Evolutionary conservation across 2,888 invertebrate species (phyloP).

Genomic region (Ochlodes sylvanus): DNA sequence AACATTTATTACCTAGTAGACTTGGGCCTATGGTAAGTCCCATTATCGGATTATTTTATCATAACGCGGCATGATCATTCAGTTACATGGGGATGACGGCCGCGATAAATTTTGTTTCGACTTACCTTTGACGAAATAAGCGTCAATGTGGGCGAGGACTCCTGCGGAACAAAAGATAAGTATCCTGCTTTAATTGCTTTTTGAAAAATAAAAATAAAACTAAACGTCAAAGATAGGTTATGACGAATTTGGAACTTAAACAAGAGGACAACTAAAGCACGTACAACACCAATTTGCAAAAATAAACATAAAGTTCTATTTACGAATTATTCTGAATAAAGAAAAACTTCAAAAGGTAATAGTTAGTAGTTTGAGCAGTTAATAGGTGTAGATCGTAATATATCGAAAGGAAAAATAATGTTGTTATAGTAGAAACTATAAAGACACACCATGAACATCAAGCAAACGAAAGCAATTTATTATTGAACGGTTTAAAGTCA

Average conservation of each 20-base stretch:
- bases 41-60: not conserved
- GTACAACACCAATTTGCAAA: conserved; percentile 25
- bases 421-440: not conserved
- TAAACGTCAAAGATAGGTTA: conserved; percentile 6
- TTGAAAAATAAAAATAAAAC: conserved; percentile 43
- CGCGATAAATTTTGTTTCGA: conserved; percentile 49
- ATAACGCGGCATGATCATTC: conserved; percentile 27
- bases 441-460: not conserved
- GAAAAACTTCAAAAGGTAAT: too few species aligned
- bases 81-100: conserved; percentile 23
- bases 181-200: conserved; percentile 75
- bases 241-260: conserved; percentile 14
- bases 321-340: too few species aligned
- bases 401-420: not conserved
- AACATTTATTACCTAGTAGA: too few species aligned
- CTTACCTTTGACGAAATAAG: conserved; percentile 92
- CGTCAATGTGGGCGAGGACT: conserved; percentile 91
- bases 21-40: too few species aligned
- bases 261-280: not conserved
- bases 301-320: not conserved
- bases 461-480: not conserved
- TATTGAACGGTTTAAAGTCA: not conserved
- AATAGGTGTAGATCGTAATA: too few species aligned
- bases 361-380: too few species aligned
- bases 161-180: conserved; percentile 87